Base-by-base conservation (phyloP, 2,888 invertebrate species). In the Hyalella azteca region DNA sequence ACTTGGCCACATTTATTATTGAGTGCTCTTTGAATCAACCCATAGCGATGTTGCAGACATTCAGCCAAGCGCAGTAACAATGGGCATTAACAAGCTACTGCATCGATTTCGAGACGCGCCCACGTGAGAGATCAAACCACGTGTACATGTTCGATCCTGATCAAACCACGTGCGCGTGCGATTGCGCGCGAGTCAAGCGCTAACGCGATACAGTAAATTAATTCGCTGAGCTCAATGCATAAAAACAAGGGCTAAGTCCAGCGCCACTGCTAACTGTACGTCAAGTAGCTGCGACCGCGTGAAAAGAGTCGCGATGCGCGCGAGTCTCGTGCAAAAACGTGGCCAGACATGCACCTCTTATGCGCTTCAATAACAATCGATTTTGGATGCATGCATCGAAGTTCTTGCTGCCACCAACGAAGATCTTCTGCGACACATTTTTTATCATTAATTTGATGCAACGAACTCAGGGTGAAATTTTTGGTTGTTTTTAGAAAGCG, bases 311-410 rank as follows among this genome's bases (percentile, higher is more conserved):
- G 26, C 54, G 54, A 26, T n/a, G n/a, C n/a, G n/a, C n/a, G n/a
- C n/a, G 26, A 54, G 26, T 22, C 29, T 29, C 26, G 29, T 54
- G 54, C 54, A 54, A 54, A 54, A 54, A 54, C 54, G 13, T 7
- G 54, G 11, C 26, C 54, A 29, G 54, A 54, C 54, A 54, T 54
- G 54, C 26, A 15, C 26, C 54, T 54, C 26, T 22, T 26, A 29
- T 54, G 54, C 54, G 22, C 11, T 22, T 22, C 26, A 29, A 54
- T 54, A 54, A 19, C 54, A 54, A 54, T 54, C 54, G 54, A 54
- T 54, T 54, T 54, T 54, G 22, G 54, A 54, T 54, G 54, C 54
- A 54, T 54, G 54, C 54, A 54, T n/a, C n/a, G n/a, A n/a, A n/a
- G n/a, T n/a, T n/a, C n/a, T n/a, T n/a, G n/a, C n/a, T n/a, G n/a